A percentile compares a stretch with the other conserved stretches of the same genome.
Evolutionary conservation across 2,797 vertebrate genomes (phyloP).

Genomic region (Dendrocincla fuliginosa): DNA sequence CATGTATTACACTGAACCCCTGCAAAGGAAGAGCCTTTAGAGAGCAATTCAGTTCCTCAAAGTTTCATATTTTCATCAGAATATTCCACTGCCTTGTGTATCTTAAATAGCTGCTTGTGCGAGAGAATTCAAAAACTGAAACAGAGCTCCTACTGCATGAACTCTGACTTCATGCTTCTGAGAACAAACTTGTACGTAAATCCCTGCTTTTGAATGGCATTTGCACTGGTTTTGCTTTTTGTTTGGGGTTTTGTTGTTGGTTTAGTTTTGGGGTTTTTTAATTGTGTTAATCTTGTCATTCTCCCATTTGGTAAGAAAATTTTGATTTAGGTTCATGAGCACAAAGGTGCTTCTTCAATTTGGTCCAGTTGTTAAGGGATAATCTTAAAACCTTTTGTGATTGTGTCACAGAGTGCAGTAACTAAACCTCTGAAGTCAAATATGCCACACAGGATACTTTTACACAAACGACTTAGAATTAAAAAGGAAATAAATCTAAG

Average conservation of each 20-base stretch:
- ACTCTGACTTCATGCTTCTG: not conserved
- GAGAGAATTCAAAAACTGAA: not conserved
- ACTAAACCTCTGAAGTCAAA: not conserved
- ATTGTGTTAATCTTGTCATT: not conserved
- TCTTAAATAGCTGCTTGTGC: not conserved
- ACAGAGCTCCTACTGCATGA: not conserved
- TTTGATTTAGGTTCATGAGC: not conserved
- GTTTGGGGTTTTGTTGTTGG: accelerated
- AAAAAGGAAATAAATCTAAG: not conserved
- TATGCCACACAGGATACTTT: not conserved
- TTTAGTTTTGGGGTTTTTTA: not conserved
- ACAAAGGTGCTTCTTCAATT: not conserved
- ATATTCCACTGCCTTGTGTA: not conserved
- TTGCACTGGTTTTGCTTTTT: not conserved
- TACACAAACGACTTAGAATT: not conserved
- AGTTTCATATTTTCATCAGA: not conserved
- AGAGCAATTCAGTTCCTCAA: not conserved
- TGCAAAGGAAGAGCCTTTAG: not conserved
- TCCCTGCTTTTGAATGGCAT: not conserved
- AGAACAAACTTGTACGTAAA: not conserved
- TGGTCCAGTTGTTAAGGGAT: not conserved
- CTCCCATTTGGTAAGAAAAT: not conserved
- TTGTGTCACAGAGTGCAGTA: not conserved
- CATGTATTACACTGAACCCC: not conserved
- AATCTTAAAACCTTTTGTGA: not conserved